phyloP scores from a whole-genome alignment of 23 tunicate species.

The Ciona savignyi region DNA sequence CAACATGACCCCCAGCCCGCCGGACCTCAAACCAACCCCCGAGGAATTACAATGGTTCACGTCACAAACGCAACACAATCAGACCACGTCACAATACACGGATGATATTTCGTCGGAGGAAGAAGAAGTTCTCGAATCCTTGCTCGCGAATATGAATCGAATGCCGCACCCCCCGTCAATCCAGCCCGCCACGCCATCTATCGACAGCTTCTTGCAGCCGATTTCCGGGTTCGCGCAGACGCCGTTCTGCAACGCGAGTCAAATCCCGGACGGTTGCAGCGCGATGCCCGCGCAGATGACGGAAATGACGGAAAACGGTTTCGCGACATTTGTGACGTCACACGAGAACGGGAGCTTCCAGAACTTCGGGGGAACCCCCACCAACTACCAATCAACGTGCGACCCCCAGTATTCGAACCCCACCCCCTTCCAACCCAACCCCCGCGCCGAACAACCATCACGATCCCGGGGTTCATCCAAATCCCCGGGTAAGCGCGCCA shows the following conservation, averaged over 20 bases:
- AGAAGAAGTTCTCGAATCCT: conserved; percentile 37
- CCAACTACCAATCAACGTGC: no score
- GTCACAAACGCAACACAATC: conserved; percentile 1
- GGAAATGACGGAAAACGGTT: no score
- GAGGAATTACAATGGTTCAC: conserved; percentile 25
- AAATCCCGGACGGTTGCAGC: neutral
- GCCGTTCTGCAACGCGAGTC: neutral
- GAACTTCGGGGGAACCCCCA: no score
- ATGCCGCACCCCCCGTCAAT: neutral
- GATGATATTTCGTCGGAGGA: conserved; percentile 27
- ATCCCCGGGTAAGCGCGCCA: neutral
- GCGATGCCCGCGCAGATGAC: neutral
- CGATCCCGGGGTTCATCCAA: neutral
- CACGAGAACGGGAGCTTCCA: no score
- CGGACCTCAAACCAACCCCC: conserved; percentile 17
- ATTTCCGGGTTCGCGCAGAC: neutral
- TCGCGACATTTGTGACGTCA: no score
- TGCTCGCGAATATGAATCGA: conserved; percentile 18
- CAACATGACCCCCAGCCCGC: conserved; percentile 11
- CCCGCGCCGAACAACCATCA: neutral
- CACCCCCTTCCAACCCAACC: neutral
- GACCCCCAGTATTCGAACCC: no score
- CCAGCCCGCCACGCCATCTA: neutral
- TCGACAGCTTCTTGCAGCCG: neutral
- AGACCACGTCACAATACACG: neutral